Evolutionary conservation across 1,140 invertebrate genomes (phyloP).

Genomic region (Rhopalosiphum maidis): DNA sequence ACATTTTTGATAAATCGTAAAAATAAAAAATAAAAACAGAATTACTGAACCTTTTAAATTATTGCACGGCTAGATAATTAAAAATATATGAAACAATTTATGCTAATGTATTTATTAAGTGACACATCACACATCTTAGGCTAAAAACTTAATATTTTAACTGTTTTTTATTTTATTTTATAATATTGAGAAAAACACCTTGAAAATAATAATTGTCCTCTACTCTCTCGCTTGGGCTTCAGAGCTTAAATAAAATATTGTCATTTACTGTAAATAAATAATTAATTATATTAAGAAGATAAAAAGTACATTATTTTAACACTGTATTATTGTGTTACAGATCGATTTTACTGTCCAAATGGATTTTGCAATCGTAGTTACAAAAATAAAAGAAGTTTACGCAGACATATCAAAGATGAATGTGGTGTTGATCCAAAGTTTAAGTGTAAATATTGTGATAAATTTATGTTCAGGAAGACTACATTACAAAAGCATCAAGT

Average conservation of each 20-base stretch:
- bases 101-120: not conserved
- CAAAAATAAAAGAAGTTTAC: constrained; percentile 58
- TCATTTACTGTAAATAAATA: not conserved
- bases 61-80: not conserved
- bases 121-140: not conserved
- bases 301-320: not conserved
- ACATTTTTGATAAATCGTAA: not conserved
- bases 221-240: constrained; percentile 37
- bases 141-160: not conserved
- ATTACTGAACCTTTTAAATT: not conserved
- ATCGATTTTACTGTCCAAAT: constrained; percentile 48
- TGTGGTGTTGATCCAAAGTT: constrained; percentile 59
- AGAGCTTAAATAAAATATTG: not conserved
- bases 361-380: constrained; percentile 44
- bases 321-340: constrained; percentile 24
- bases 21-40: not conserved
- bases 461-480: constrained; percentile 38
- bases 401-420: constrained; percentile 60
- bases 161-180: not conserved
- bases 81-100: not conserved
- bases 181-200: not conserved
- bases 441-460: constrained; percentile 57
- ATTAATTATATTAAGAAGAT: not conserved
- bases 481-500: constrained; percentile 38
- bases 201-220: not conserved